Evolutionary conservation across 2,113 vertebrate genomes (phyloP).

Genomic region (Gobiocypris rarus): DNA sequence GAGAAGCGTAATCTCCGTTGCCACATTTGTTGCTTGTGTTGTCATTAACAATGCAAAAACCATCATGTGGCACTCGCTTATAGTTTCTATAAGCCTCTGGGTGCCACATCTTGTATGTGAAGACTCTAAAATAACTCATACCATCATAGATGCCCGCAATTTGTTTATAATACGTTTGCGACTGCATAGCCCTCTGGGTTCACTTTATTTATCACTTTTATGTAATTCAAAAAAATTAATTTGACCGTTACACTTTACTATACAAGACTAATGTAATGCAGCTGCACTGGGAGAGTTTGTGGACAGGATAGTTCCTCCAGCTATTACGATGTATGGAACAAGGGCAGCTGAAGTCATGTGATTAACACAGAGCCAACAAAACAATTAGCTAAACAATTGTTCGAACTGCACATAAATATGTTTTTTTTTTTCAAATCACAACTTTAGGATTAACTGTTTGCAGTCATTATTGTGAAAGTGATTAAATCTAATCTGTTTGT

Average conservation of each 20-base stretch:
- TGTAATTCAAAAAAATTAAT: not conserved
- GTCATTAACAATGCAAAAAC: not conserved
- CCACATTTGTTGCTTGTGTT: not conserved
- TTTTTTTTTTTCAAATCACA: not conserved
- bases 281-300: not conserved
- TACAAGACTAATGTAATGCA: not conserved
- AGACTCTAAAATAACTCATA: not conserved
- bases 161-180: not conserved
- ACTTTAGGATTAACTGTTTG: not conserved
- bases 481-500: not conserved
- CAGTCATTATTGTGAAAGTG: not conserved
- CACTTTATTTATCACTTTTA: slow-evolving; percentile 8
- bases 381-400: not conserved
- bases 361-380: not conserved
- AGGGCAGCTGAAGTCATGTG: not conserved
- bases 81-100: not conserved
- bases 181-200: not conserved
- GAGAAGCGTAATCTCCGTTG: not conserved
- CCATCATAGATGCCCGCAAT: not conserved
- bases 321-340: slow-evolving; percentile 4
- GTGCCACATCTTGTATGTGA: not conserved
- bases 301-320: not conserved
- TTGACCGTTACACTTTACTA: not conserved
- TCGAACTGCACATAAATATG: not conserved
- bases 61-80: not conserved